Evolutionary conservation across 2,797 vertebrate species (phyloP).

Genomic region (Rhabdophis nuchalis): DNA sequence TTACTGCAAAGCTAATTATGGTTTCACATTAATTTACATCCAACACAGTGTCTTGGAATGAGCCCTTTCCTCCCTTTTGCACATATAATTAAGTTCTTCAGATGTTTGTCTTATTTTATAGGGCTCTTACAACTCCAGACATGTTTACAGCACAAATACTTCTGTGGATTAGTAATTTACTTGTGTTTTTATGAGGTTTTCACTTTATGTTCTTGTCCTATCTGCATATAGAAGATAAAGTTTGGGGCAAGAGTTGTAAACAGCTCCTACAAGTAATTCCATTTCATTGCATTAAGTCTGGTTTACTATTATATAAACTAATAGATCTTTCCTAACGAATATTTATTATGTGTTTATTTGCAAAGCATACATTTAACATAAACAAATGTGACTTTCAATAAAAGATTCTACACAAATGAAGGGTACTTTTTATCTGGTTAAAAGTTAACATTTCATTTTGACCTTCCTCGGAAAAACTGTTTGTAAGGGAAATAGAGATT

Average conservation of each 20-base stretch:
- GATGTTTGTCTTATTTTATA: slow-evolving; percentile 20
- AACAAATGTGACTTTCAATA: neutral
- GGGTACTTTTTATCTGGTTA: neutral
- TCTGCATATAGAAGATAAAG: slow-evolving; percentile 40
- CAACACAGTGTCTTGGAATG: slow-evolving; percentile 25
- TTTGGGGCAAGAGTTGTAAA: neutral
- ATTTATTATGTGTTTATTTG: slow-evolving; percentile 17
- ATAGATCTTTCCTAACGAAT: neutral
- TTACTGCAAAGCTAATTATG: slow-evolving; percentile 37
- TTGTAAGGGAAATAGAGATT: neutral
- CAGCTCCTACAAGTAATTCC: slow-evolving; percentile 1
- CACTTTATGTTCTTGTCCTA: slow-evolving; percentile 32
- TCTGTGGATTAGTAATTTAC: slow-evolving; percentile 29
- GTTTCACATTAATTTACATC: slow-evolving; percentile 1
- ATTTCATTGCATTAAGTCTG: neutral
- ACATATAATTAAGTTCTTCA: slow-evolving; percentile 38
- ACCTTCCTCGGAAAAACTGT: neutral
- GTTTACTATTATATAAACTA: slow-evolving; percentile 31
- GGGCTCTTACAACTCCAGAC: slow-evolving; percentile 26
- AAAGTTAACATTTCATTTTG: neutral
- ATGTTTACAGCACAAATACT: slow-evolving; percentile 33
- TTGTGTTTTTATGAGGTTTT: slow-evolving; percentile 9
- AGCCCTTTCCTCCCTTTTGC: slow-evolving; percentile 19
- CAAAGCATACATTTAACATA: slow-evolving; percentile 2
- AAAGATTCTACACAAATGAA: neutral